These are phyloP conservation scores for Anastatus disparis DNA, from an alignment of 1,140 invertebrate genomes.

Conservation along the genomic window DNA sequence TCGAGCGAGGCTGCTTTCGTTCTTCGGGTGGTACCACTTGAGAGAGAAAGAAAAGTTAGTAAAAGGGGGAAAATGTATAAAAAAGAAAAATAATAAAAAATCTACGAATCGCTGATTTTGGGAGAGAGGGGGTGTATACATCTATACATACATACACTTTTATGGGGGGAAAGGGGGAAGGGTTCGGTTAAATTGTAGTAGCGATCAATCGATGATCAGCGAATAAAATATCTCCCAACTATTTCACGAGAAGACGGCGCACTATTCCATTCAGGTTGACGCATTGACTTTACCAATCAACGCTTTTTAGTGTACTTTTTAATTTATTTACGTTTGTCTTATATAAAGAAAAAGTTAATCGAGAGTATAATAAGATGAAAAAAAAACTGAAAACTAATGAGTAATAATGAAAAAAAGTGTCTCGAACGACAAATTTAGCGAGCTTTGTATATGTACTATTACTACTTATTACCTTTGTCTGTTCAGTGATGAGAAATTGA, in stretches of 20 bases:
- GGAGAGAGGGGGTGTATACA: neutral
- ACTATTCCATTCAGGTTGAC: slow-evolving; percentile 23
- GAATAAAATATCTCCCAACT: slow-evolving; percentile 21
- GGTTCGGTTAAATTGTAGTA: slow-evolving; percentile 17
- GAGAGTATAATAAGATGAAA: slow-evolving; percentile 8
- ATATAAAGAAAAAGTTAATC: neutral
- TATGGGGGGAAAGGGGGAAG: neutral
- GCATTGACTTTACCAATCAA: slow-evolving; percentile 15
- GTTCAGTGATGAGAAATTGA: slow-evolving; percentile 19
- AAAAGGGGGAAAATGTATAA: neutral
- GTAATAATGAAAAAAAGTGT: slow-evolving; percentile 18
- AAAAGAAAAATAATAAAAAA: neutral
- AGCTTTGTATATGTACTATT: slow-evolving; percentile 29
- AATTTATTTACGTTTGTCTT: slow-evolving; percentile 39
- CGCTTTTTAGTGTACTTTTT: slow-evolving; percentile 32
- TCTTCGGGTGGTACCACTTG: neutral
- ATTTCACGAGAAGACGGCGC: slow-evolving; percentile 20
- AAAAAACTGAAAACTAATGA: slow-evolving; percentile 1
- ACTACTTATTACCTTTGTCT: slow-evolving; percentile 22
- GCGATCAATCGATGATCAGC: slow-evolving; percentile 24
- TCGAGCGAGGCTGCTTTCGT: too few species aligned
- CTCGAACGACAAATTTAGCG: slow-evolving; percentile 28
- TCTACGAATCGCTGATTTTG: neutral
- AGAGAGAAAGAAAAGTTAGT: neutral
- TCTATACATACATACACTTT: slow-evolving; percentile 3